phyloP scores from a whole-genome alignment of 1,140 invertebrate genomes.

The Rhysida immarginata region DNA sequence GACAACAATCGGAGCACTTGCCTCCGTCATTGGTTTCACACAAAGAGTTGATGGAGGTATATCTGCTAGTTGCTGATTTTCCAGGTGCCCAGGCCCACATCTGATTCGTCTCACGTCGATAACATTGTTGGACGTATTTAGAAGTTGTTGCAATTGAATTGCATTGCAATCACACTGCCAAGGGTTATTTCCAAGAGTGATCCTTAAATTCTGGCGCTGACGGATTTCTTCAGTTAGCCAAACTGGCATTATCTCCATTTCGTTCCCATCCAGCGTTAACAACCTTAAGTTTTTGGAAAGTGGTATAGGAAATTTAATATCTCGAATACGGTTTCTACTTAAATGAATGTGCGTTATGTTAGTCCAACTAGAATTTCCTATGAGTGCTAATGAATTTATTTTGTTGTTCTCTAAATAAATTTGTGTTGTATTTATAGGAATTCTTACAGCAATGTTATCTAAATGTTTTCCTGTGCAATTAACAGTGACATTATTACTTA shows the following conservation, averaged over 20 bases:
- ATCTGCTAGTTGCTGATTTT: too few species aligned
- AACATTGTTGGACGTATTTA: not conserved
- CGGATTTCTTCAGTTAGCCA: not conserved
- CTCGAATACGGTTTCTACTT: not conserved
- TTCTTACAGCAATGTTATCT: too few species aligned
- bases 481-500: too few species aligned
- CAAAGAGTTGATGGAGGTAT: too few species aligned
- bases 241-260: not conserved
- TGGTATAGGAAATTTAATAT: not conserved
- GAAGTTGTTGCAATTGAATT: not conserved
- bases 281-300: not conserved
- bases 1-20: not conserved
- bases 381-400: not conserved
- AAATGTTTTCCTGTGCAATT: too few species aligned
- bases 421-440: too few species aligned
- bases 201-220: not conserved
- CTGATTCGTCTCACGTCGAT: too few species aligned
- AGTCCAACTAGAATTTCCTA: not conserved
- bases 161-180: not conserved
- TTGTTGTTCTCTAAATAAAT: too few species aligned
- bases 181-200: not conserved
- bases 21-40: too few species aligned
- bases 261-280: not conserved
- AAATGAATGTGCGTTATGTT: not conserved
- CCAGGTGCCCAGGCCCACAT: too few species aligned